A percentile compares a stretch with the other conserved stretches of the same genome.
phyloP scores from a whole-genome alignment of 2,888 invertebrate genomes.

The Liodrosophila aerea region DNA sequence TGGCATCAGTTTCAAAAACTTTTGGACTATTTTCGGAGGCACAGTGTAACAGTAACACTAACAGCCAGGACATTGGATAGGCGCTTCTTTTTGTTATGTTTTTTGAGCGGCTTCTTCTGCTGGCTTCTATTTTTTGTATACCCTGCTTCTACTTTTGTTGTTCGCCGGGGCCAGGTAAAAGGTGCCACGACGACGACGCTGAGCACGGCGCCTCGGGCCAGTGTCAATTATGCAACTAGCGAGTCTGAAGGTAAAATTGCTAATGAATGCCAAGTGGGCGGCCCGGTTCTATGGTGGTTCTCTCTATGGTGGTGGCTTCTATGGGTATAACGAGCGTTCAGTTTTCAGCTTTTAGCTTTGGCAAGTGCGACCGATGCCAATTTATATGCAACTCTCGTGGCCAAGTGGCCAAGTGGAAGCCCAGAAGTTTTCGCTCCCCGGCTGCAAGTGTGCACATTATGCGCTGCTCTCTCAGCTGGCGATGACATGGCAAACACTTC shows the following conservation, averaged over 20 bases:
- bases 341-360: background rate
- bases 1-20: conserved; percentile 75
- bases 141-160: conserved; percentile 83
- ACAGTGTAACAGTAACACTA: conserved; percentile 24
- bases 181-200: conserved; percentile 25
- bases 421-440: conserved; percentile 51
- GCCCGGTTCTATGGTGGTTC: conserved; percentile 1
- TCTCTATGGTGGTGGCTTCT: background rate
- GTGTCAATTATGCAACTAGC: conserved; percentile 72
- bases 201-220: conserved; percentile 44
- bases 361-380: conserved; percentile 59
- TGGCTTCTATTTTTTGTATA: too few relatives aligned
- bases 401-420: conserved; percentile 43
- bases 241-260: conserved; percentile 68
- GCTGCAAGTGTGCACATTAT: conserved; percentile 69
- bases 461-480: conserved; percentile 22
- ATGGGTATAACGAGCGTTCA: conserved; percentile 11
- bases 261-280: conserved; percentile 73
- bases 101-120: too few relatives aligned
- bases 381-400: conserved; percentile 66
- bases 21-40: conserved; percentile 68
- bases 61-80: background rate
- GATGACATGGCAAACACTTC: conserved; percentile 64
- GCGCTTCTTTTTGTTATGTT: conserved; percentile 10
- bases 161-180: conserved; percentile 33